These are phyloP conservation scores for Limosa lapponica DNA, from an alignment of 2,797 vertebrate genomes.

Conservation along the genomic window DNA sequence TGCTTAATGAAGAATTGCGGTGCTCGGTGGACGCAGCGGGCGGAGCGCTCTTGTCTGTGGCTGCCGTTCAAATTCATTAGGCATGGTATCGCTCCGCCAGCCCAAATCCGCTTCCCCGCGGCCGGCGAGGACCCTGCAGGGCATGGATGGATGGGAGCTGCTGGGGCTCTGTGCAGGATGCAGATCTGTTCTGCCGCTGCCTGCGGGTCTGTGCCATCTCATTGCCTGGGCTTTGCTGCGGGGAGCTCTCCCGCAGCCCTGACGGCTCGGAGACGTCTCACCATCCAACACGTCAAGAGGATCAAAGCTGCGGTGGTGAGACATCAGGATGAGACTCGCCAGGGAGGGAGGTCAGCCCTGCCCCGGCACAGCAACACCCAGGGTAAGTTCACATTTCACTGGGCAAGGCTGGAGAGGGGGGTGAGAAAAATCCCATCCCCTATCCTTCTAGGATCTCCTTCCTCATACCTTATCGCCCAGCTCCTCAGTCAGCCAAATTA, in stretches of 20 bases:
- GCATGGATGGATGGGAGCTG: neutral
- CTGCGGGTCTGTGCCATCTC: neutral
- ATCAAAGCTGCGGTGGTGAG: neutral
- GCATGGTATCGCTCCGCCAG: neutral
- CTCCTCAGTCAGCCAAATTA: neutral
- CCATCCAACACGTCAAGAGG: neutral
- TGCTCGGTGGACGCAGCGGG: neutral
- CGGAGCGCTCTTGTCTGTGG: neutral
- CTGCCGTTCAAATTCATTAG: neutral
- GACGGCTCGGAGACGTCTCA: accelerated
- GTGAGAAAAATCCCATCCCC: accelerated
- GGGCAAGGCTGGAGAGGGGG: neutral
- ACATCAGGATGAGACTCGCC: neutral
- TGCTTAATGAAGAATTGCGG: neutral
- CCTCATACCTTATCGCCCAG: neutral
- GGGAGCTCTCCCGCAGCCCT: neutral
- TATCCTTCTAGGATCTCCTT: neutral
- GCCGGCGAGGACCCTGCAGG: neutral
- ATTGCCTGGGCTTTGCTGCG: neutral
- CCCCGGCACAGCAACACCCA: accelerated
- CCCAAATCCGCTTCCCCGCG: neutral
- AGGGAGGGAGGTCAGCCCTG: neutral
- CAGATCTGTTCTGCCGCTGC: neutral
- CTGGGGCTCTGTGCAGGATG: neutral
- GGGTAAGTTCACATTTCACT: neutral